Conservation (phyloP, 2,888 invertebrate species). For the Hedya salicella region DNA sequence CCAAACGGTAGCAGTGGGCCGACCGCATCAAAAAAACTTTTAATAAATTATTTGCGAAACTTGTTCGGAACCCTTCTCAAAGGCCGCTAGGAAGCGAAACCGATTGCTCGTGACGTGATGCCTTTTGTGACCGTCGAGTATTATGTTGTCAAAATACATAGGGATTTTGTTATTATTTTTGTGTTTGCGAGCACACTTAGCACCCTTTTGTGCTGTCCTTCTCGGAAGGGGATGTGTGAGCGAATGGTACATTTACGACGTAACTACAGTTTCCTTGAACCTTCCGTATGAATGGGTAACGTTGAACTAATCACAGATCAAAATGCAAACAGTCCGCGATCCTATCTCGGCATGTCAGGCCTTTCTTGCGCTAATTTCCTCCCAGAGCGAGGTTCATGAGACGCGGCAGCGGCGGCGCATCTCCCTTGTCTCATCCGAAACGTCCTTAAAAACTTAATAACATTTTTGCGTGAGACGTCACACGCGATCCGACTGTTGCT, state of each 20-base stretch:
- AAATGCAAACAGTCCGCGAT: slow-evolving; percentile 67
- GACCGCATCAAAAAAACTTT: slow-evolving; percentile 70
- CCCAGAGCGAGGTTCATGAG: slow-evolving; percentile 52
- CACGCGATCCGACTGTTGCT: slow-evolving; percentile 63
- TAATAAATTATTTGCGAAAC: slow-evolving; percentile 84
- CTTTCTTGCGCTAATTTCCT: slow-evolving; percentile 46
- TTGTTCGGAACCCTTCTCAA: slow-evolving; percentile 80
- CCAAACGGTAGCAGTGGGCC: slow-evolving; percentile 79
- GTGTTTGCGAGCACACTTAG: slow-evolving; percentile 83
- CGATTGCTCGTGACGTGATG: slow-evolving; percentile 83
- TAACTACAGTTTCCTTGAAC: slow-evolving; percentile 75
- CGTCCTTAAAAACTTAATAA: slow-evolving; percentile 76
- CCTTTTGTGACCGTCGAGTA: slow-evolving; percentile 82
- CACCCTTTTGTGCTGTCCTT: slow-evolving; percentile 79
- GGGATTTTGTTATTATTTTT: slow-evolving; percentile 84
- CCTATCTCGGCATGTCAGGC: slow-evolving; percentile 49
- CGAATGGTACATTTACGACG: slow-evolving; percentile 60
- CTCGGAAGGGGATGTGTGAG: slow-evolving; percentile 77
- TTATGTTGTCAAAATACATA: slow-evolving; percentile 85
- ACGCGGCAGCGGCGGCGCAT: slow-evolving; percentile 54
- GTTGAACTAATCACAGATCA: slow-evolving; percentile 60
- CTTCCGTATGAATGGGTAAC: slow-evolving; percentile 75
- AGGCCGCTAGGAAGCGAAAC: slow-evolving; percentile 80
- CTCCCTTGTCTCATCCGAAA: slow-evolving; percentile 60
- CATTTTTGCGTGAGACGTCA: slow-evolving; percentile 74